Base-by-base conservation (phyloP, 2,113 vertebrate species). In the Tragelaphus scriptus region DNA sequence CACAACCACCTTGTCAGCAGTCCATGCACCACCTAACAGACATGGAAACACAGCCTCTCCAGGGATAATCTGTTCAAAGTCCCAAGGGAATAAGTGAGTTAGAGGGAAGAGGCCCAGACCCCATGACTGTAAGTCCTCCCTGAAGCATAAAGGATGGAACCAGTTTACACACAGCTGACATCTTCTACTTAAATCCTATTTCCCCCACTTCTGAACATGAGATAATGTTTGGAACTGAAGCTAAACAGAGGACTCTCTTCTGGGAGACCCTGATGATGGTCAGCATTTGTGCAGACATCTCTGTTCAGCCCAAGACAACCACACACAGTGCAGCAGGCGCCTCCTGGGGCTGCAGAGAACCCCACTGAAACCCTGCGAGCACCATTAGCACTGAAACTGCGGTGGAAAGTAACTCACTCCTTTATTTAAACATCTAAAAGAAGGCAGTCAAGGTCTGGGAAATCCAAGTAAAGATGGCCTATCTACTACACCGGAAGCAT, bases 1-100 rank as follows among this genome's bases (percentile, higher is more conserved):
- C 61, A 81, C 49, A 68, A 81, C 68, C 28, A 26, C 17, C 23
- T n/a, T 94, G n/a, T 61, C 77, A 88, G 96, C 85, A 71, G 40
- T 40, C 21, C 81, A 32, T 6, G 59, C 40, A 92, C 86, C 49
- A 58, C 16, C 51, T 51, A 40, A 36, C 26, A 86, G 17, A 75
- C 7, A 32, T 53, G 12, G 32, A 55, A 63, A 71, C 13, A 49
- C 12, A n/a, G 17, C 8, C n/a, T 11, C 40, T 1, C 9, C 23
- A 21, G 44, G 55, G 44, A 63, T 36, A 5, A 25, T 16, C 30
- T 61, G 53, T 36, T n/a, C 51, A 61, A 59, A 90, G 23, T 36
- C 58, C 49, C 26, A 36, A 10, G 14, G n/a, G 15, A 51, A 32
- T 6, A 26, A 17, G 30, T 0, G 85, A 25, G 32, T 51, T 0